Evolutionary conservation across 1,140 invertebrate genomes (phyloP), one percentile per base, ranked within the genome.

Genomic region (Eufriesea mexicana): DNA sequence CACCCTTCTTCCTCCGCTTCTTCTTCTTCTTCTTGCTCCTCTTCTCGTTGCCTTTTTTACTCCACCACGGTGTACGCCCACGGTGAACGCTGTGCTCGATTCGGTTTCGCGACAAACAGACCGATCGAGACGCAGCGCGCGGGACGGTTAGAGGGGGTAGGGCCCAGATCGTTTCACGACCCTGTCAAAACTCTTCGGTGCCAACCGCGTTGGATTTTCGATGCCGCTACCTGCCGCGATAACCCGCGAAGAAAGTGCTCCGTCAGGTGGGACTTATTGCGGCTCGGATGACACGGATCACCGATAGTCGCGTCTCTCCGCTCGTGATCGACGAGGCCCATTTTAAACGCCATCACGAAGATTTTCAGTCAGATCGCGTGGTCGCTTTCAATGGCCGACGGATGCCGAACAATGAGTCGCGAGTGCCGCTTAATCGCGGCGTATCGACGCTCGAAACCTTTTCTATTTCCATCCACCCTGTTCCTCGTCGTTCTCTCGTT

Each of bases 121-220:
- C 2, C 71, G 55, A 73, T 55, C 49, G 70, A 49, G 35, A 47
- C 7, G 12, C 45, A n/a, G 5, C 16, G 35, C 8, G 54, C 20
- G 35, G 62, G 20, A 0, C n/a, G 8, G 35, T 35, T 35, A 35
- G 35, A 35, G 35, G 35, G 35, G 35, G 35, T 35, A 35, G 14
- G 51, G 74, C 35, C 54, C 28, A 59, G 74, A 72, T 73, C 71
- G 45, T 55, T 59, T 25, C 84, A 49, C 54, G 0, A 25, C n/a
- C 42, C 81, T 84, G 82, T 87, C 86, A 81, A 88, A 88, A 87
- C 76, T 79, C 25, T 42, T 25, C 55, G n/a, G 47, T 57, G 25
- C 12, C 8, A 6, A 42, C 12, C 45, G 20, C 75, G 14, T 72
- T 47, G 12, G 47, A 25, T 72, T 57, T 25, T 28, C 45, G 25